phyloP scores from a whole-genome alignment of 1,140 invertebrate species.

The Rhyzopertha dominica region DNA sequence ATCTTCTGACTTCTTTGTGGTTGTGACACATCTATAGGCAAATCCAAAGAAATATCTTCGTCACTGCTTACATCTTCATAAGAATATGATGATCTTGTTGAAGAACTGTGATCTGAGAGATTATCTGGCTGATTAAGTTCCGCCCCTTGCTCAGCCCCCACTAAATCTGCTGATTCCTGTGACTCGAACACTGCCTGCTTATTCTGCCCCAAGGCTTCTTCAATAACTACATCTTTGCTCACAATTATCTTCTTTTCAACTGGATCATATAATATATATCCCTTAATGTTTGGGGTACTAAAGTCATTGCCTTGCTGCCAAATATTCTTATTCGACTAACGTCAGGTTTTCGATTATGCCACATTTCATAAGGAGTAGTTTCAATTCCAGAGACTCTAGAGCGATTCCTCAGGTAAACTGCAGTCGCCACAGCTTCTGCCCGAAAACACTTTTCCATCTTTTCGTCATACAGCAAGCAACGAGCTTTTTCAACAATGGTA shows the following conservation, averaged over 20 bases:
- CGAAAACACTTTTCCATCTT: constrained; percentile 38
- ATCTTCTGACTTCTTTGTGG: no score
- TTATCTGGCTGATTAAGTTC: no score
- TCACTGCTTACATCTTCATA: no score
- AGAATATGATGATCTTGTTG: no score
- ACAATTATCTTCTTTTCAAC: constrained; percentile 25
- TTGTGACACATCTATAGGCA: no score
- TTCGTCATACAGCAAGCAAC: constrained; percentile 40
- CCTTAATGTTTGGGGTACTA: constrained; percentile 26
- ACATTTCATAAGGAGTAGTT: constrained; percentile 26
- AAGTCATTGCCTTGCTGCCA: constrained; percentile 35
- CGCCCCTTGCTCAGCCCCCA: no score
- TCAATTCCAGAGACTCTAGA: constrained; percentile 17
- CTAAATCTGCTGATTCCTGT: no score
- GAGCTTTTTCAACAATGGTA: constrained; percentile 41
- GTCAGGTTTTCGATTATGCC: constrained; percentile 32
- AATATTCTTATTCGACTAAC: constrained; percentile 35
- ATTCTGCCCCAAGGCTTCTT: no score
- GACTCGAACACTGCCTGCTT: no score
- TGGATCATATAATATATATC: constrained; percentile 29
- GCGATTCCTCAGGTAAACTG: constrained; percentile 47
- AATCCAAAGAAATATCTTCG: no score
- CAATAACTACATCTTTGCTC: constrained; percentile 36
- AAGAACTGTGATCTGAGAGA: no score
- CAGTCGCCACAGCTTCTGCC: constrained; percentile 45